phyloP scores from a whole-genome alignment of 2,888 invertebrate genomes.

The Sarcophaga variegata region DNA sequence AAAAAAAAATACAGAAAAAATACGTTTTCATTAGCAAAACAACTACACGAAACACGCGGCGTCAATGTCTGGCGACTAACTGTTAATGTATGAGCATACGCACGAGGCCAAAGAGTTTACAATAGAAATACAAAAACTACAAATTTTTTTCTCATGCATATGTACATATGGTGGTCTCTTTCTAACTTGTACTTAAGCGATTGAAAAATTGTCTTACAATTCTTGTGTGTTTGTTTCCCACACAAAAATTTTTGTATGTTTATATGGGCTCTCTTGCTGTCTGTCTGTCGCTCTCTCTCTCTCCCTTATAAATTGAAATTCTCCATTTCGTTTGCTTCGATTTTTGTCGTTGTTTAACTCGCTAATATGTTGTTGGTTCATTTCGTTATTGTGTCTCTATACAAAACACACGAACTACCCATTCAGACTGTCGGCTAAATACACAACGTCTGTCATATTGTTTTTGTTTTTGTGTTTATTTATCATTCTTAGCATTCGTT shows the following conservation, averaged over 20 bases:
- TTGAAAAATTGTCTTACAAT: not conserved
- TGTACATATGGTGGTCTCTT: constrained; percentile 17
- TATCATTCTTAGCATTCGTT: not conserved
- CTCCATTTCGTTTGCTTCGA: not conserved
- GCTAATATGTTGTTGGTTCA: constrained; percentile 11
- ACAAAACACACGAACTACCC: constrained; percentile 9
- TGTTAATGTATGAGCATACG: constrained; percentile 60
- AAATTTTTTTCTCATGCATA: not conserved
- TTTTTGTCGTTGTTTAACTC: constrained; percentile 24
- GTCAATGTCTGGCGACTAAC: constrained; percentile 66
- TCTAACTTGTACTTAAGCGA: not conserved
- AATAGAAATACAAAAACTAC: constrained; percentile 8
- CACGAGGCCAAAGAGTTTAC: constrained; percentile 43
- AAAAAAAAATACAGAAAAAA: not conserved
- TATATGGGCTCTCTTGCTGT: constrained; percentile 29
- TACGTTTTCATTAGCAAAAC: constrained; percentile 20
- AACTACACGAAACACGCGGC: constrained; percentile 8
- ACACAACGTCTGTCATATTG: not conserved
- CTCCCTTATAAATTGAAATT: too few species aligned
- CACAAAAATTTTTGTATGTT: constrained; percentile 56
- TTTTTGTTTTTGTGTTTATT: constrained; percentile 14
- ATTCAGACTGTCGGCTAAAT: constrained; percentile 23
- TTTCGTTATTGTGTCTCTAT: constrained; percentile 15
- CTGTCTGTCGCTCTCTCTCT: not conserved
- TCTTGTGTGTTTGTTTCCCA: not conserved